These are phyloP conservation scores for Gopherus evgoodei DNA, from an alignment of 2,113 vertebrate species.

Conservation along the genomic window DNA sequence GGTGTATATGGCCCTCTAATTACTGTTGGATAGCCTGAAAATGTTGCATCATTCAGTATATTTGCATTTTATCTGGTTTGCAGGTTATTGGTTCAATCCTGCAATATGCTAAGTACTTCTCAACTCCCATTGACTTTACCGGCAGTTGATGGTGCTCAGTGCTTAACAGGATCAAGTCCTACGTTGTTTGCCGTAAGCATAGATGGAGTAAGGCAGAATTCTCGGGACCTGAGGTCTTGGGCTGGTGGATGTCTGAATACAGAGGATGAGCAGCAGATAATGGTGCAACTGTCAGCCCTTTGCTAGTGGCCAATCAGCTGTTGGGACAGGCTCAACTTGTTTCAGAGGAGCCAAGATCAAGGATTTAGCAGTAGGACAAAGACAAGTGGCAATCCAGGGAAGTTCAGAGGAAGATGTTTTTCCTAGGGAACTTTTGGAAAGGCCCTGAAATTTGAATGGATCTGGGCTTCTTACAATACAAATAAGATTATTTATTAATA, in stretches of 20 bases:
- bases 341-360: background rate
- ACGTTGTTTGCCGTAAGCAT: background rate
- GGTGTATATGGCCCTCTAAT: fast-evolving
- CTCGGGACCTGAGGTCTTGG: background rate
- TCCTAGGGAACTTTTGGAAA: background rate
- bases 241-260: background rate
- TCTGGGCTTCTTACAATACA: background rate
- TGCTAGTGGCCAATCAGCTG: background rate
- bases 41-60: fast-evolving
- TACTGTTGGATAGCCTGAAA: background rate
- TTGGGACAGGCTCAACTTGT: background rate
- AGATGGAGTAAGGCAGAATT: background rate
- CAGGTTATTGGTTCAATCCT: background rate
- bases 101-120: background rate
- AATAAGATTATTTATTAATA: background rate
- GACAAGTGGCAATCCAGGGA: background rate
- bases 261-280: background rate
- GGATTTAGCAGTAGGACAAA: background rate
- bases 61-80: background rate
- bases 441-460: background rate
- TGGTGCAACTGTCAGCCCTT: background rate
- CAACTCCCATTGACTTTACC: background rate
- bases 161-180: background rate
- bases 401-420: background rate
- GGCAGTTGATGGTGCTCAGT: background rate